phyloP scores from a whole-genome alignment of 2,888 invertebrate species.

The Nomada flava region DNA sequence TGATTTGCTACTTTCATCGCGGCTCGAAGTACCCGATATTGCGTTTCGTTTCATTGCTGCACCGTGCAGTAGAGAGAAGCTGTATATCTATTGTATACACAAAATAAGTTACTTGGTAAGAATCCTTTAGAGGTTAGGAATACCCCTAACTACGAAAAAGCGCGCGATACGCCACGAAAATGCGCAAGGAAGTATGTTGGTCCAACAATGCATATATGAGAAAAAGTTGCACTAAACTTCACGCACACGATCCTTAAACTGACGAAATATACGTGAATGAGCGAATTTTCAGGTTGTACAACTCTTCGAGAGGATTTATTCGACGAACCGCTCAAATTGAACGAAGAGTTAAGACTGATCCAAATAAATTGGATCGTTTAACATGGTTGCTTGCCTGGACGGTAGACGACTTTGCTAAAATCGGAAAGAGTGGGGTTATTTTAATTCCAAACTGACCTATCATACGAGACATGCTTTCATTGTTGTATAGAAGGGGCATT shows the following conservation, averaged over 20 bases:
- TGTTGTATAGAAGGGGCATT: neutral
- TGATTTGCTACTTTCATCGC: slow-evolving; percentile 30
- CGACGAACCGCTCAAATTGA: neutral
- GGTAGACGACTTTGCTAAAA: neutral
- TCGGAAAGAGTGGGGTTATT: neutral
- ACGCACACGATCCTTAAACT: neutral
- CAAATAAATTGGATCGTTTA: neutral
- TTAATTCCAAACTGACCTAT: neutral
- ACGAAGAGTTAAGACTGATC: no score
- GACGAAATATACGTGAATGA: neutral
- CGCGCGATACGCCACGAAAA: no score
- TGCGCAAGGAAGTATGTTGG: no score
- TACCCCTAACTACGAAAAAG: neutral
- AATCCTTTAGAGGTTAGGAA: slow-evolving; percentile 13
- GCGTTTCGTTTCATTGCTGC: slow-evolving; percentile 42
- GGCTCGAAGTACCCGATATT: slow-evolving; percentile 13
- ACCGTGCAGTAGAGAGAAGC: neutral
- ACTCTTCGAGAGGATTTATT: neutral
- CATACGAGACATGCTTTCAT: neutral
- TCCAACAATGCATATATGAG: no score
- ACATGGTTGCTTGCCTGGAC: neutral
- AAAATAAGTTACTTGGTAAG: neutral
- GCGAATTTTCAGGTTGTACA: neutral
- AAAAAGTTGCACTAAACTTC: no score
- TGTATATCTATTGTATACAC: neutral